A percentile compares a stretch with the other conserved stretches of the same genome.
phyloP scores from a whole-genome alignment of 2,888 invertebrate species.

The Axea sp. region DNA sequence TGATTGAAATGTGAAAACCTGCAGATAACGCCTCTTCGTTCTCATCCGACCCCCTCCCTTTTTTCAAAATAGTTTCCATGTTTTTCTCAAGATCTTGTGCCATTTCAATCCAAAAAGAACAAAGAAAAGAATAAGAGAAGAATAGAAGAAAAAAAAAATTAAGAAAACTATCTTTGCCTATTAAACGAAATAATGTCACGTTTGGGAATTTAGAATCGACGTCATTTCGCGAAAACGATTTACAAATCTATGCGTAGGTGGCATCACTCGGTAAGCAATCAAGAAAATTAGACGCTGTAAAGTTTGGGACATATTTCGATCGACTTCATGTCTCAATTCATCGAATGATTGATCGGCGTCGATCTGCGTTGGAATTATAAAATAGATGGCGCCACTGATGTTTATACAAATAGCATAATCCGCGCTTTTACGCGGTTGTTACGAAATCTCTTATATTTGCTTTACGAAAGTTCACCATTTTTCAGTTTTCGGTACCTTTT shows the following conservation, averaged over 20 bases:
- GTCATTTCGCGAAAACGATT: constrained; percentile 32
- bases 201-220: constrained; percentile 64
- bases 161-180: constrained; percentile 41
- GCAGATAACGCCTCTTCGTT: constrained; percentile 49
- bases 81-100: constrained; percentile 64
- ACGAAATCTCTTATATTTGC: constrained; percentile 46
- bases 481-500: constrained; percentile 27
- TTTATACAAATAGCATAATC: constrained; percentile 55
- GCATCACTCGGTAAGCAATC: constrained; percentile 40
- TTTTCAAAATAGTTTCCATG: constrained; percentile 31
- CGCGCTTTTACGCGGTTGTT: constrained; percentile 42
- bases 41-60: constrained; percentile 37
- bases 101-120: constrained; percentile 64
- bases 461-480: constrained; percentile 39
- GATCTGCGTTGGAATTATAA: constrained; percentile 33
- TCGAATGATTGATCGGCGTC: constrained; percentile 28
- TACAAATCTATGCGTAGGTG: constrained; percentile 44
- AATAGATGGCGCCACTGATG: constrained; percentile 50
- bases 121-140: constrained; percentile 20
- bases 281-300: constrained; percentile 32
- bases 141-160: constrained; percentile 12
- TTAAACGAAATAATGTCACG: constrained; percentile 63
- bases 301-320: constrained; percentile 6
- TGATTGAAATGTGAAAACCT: constrained; percentile 65
- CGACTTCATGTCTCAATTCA: constrained; percentile 12